Evolutionary conservation across 2,113 vertebrate species (phyloP).

Genomic region (Mus pahari): DNA sequence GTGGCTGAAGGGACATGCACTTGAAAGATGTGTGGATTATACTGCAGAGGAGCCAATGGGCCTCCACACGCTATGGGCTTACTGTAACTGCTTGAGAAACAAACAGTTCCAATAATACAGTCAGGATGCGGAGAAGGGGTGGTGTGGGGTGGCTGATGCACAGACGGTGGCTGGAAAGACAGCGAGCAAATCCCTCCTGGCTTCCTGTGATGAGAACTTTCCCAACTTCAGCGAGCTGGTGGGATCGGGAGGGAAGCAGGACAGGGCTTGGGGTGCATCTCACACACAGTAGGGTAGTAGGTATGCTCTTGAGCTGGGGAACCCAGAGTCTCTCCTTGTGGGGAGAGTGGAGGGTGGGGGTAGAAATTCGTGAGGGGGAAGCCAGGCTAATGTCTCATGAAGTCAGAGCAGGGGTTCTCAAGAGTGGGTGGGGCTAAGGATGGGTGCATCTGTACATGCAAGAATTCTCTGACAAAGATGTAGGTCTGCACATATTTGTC

Average conservation of each 20-base stretch:
- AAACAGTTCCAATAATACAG: conserved; percentile 80
- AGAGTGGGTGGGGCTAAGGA: background rate
- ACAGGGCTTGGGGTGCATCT: background rate
- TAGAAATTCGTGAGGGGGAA: background rate
- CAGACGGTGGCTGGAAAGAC: conserved; percentile 17
- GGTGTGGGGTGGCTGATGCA: background rate
- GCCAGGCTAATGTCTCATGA: background rate
- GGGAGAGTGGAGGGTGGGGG: background rate
- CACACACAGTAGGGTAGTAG: background rate
- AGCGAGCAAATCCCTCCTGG: background rate
- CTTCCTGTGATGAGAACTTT: conserved; percentile 27
- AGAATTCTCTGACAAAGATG: background rate
- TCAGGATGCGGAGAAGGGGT: conserved; percentile 52
- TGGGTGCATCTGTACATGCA: rapidly evolving
- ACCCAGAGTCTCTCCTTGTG: background rate
- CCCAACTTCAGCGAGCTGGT: background rate
- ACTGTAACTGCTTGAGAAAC: conserved; percentile 81
- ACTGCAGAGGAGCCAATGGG: conserved; percentile 37
- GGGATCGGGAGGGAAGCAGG: background rate
- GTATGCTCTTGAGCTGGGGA: no score
- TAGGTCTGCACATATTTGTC: background rate
- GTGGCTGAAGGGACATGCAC: conserved; percentile 44
- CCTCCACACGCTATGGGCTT: conserved; percentile 25
- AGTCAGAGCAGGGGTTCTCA: background rate
- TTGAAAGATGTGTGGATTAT: conserved; percentile 76